These are phyloP conservation scores for Brachypalpus laphriformis DNA, from an alignment of 2,888 invertebrate species.

Conservation along the genomic window DNA sequence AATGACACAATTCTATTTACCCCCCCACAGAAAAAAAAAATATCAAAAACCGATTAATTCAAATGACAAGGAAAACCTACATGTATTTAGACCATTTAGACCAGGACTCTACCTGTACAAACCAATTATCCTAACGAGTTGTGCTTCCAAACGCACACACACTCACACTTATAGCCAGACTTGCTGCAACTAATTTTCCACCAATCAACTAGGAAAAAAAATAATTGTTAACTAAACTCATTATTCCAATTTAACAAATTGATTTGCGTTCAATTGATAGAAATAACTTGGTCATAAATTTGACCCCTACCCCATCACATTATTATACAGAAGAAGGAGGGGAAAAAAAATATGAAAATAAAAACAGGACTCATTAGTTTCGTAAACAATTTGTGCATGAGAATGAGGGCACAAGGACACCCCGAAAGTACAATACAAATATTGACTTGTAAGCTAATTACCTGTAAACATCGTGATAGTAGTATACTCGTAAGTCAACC, in stretches of 20 bases:
- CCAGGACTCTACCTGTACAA: neutral
- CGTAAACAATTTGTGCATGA: constrained; percentile 60
- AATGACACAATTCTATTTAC: neutral
- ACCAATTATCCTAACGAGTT: constrained; percentile 45
- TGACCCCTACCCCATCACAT: constrained; percentile 7
- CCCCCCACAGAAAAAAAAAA: neutral
- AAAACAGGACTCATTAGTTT: constrained; percentile 66
- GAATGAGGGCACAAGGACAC: constrained; percentile 29
- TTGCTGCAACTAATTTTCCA: constrained; percentile 29
- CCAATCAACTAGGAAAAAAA: constrained; percentile 4
- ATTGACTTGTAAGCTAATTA: constrained; percentile 72
- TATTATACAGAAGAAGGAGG: constrained; percentile 4
- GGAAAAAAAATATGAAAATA: constrained; percentile 17
- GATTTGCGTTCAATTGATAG: constrained; percentile 66
- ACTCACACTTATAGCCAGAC: neutral
- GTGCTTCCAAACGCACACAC: neutral
- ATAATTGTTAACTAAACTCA: constrained; percentile 57
- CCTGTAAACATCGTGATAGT: constrained; percentile 64
- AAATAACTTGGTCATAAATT: constrained; percentile 54
- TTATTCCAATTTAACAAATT: constrained; percentile 66
- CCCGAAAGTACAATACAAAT: constrained; percentile 44
- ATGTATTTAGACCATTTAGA: constrained; percentile 1
- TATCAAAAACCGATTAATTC: constrained; percentile 33
- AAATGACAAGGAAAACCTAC: constrained; percentile 16
- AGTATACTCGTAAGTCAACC: constrained; percentile 48